Evolutionary conservation across 2,113 vertebrate genomes (phyloP).

Genomic region (Microcebus tavaratra): DNA sequence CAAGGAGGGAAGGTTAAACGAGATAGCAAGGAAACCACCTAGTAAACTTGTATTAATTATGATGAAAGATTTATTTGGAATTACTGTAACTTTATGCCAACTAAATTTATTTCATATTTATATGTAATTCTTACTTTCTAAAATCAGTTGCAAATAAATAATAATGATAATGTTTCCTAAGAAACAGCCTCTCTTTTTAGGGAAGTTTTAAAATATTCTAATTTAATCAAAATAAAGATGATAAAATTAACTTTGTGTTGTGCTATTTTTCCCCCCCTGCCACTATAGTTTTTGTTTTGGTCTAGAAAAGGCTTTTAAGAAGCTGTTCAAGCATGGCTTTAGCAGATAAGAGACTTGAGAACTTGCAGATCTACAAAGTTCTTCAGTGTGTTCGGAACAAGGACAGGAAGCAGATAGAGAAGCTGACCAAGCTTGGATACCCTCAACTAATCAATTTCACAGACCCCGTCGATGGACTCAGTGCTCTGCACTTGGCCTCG

Average conservation of each 20-base stretch:
- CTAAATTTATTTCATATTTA: not conserved
- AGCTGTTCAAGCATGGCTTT: conserved; percentile 79
- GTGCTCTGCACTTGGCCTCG: conserved; percentile 90
- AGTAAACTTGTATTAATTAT: not conserved
- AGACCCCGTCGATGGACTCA: conserved; percentile 88
- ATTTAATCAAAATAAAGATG: not conserved
- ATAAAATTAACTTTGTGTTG: not conserved
- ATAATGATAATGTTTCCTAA: not conserved
- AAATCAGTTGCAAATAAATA: not conserved
- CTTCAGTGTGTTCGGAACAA: conserved; percentile 89
- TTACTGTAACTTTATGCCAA: not conserved
- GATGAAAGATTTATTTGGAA: not conserved
- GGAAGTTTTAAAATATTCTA: not conserved
- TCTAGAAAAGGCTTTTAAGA: conserved; percentile 68
- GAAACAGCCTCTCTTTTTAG: not conserved
- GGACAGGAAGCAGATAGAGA: conserved; percentile 89
- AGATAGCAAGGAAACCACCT: not conserved
- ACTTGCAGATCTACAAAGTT: conserved; percentile 93
- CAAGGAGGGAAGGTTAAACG: not conserved
- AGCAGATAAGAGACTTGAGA: conserved; percentile 86
- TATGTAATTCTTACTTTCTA: conserved; percentile 27
- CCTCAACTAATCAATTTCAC: conserved; percentile 91
- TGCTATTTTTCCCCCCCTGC: not conserved
- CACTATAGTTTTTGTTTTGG: conserved; percentile 44
- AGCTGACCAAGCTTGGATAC: conserved; percentile 87